phyloP scores from a whole-genome alignment of 2,113 vertebrate species.

The Stomatorhinus ivindoensis region DNA sequence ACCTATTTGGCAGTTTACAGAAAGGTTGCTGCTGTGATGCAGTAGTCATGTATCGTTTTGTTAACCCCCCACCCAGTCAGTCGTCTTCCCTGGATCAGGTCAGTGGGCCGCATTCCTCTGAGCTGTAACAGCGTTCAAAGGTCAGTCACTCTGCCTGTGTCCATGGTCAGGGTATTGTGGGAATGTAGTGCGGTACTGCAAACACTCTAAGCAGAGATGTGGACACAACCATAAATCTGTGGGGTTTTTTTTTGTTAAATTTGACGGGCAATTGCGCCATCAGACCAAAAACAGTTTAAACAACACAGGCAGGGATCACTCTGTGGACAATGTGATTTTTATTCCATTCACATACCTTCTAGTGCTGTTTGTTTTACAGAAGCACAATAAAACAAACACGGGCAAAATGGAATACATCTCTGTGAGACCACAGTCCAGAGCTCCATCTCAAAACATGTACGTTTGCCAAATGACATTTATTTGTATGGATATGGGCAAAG shows the following conservation, averaged over 20 bases:
- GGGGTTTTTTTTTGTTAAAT: not conserved
- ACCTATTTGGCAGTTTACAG: not conserved
- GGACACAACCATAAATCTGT: conserved; percentile 15
- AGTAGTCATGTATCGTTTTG: not conserved
- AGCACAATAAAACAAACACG: not conserved
- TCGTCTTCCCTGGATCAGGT: not conserved
- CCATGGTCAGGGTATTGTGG: not conserved
- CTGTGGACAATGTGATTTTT: not conserved
- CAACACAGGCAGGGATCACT: not conserved
- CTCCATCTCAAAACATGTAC: not conserved
- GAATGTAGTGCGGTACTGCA: not conserved
- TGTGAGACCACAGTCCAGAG: not conserved
- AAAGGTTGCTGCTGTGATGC: not conserved
- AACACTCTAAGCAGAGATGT: conserved; percentile 5
- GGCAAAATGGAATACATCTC: not conserved
- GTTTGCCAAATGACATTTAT: not conserved
- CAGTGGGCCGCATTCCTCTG: conserved; percentile 4
- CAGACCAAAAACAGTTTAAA: not conserved
- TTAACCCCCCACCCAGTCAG: not conserved
- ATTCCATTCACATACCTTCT: not conserved
- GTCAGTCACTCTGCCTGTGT: conserved; percentile 1
- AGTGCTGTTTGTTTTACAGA: not conserved
- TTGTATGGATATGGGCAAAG: not conserved
- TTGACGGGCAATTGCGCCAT: not conserved
- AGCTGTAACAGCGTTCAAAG: not conserved